These are phyloP conservation scores for Camponotus vicinus DNA, from an alignment of 1,140 invertebrate species.

Conservation along the genomic window DNA sequence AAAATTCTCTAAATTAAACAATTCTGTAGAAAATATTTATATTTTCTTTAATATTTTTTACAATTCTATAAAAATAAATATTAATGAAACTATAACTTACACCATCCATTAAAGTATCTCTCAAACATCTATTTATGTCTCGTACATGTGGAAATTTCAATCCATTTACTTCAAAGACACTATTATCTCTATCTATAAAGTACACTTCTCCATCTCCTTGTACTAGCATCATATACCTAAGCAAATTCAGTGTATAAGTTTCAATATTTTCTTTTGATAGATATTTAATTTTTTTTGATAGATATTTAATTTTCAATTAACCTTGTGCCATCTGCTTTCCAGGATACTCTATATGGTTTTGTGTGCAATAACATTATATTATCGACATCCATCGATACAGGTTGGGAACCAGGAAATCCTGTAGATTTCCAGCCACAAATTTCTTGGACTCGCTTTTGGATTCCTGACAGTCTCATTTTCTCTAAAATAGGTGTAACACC, in stretches of 20 bases:
- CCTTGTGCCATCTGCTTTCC: slow-evolving; percentile 99
- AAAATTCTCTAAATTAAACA: background rate
- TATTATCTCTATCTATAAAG: slow-evolving; percentile 98
- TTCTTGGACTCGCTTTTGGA: slow-evolving; percentile 92
- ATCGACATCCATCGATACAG: slow-evolving; percentile 96
- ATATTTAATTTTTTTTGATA: background rate
- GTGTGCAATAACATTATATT: slow-evolving; percentile 93
- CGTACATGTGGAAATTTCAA: slow-evolving; percentile 93
- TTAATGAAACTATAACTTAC: slow-evolving; percentile 86
- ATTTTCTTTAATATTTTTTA: background rate
- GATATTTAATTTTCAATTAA: slow-evolving; percentile 78
- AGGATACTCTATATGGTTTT: slow-evolving; percentile 97
- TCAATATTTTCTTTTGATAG: background rate
- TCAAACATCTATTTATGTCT: slow-evolving; percentile 90
- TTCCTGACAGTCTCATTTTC: slow-evolving; percentile 86
- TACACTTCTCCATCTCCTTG: slow-evolving; percentile 94
- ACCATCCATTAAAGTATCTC: slow-evolving; percentile 96
- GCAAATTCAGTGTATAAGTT: slow-evolving; percentile 61
- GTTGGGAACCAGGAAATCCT: slow-evolving; percentile 98
- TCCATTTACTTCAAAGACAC: slow-evolving; percentile 95
- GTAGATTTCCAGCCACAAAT: slow-evolving; percentile 93
- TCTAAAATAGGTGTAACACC: slow-evolving; percentile 90
- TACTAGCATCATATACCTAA: slow-evolving; percentile 98
- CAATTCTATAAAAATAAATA: slow-evolving; percentile 3
- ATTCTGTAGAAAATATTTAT: background rate